Evolutionary conservation across 2,797 vertebrate genomes (phyloP).

Genomic region (Microchirus variegatus): DNA sequence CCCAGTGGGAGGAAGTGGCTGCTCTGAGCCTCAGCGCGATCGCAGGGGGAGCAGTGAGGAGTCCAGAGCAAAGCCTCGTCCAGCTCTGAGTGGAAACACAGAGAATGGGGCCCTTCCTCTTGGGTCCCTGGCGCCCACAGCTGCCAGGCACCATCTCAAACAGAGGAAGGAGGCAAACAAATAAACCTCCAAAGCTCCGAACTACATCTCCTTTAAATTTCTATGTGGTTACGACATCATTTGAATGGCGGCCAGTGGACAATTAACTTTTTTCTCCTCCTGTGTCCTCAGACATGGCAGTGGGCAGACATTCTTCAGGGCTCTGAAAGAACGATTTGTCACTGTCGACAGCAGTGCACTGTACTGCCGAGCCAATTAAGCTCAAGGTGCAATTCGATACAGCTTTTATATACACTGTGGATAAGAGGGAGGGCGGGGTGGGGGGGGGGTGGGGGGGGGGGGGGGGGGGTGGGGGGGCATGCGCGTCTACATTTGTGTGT

Average conservation of each 20-base stretch:
- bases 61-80: not conserved
- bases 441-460: too few relatives aligned
- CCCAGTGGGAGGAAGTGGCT: slow-evolving; percentile 41
- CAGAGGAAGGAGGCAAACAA: slow-evolving; percentile 73
- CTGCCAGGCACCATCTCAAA: slow-evolving; percentile 35
- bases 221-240: slow-evolving; percentile 72
- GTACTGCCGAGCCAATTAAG: slow-evolving; percentile 81
- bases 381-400: slow-evolving; percentile 81
- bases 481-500: slow-evolving; percentile 56
- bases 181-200: slow-evolving; percentile 60
- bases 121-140: slow-evolving; percentile 44
- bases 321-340: slow-evolving; percentile 83
- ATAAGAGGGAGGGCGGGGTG: slow-evolving; percentile 57
- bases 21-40: slow-evolving; percentile 22
- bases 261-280: slow-evolving; percentile 74
- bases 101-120: slow-evolving; percentile 40
- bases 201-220: slow-evolving; percentile 63
- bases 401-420: slow-evolving; percentile 80
- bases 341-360: slow-evolving; percentile 77
- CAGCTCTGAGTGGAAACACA: slow-evolving; percentile 30
- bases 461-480: slow-evolving; percentile 13
- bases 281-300: slow-evolving; percentile 68
- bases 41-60: slow-evolving; percentile 23
- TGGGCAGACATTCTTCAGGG: slow-evolving; percentile 71
- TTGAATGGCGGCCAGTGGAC: slow-evolving; percentile 72